A percentile compares a stretch with the other conserved stretches of the same genome.
Evolutionary conservation across 2,797 vertebrate genomes (phyloP).

Genomic region (Poeciliopsis paucimaculata): DNA sequence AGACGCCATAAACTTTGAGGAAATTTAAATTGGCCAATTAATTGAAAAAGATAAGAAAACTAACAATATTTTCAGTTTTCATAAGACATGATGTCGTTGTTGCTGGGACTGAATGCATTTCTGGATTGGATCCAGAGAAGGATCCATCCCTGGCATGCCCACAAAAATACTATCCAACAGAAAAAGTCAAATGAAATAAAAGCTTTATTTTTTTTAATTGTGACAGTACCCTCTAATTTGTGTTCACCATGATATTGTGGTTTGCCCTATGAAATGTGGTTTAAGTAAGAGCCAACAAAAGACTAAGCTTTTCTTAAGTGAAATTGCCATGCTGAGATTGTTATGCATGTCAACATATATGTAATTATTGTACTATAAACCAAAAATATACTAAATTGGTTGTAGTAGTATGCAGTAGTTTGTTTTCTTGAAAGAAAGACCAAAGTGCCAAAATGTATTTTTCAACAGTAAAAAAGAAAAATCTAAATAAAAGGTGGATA

Average conservation of each 20-base stretch:
- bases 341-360: slow-evolving; percentile 2
- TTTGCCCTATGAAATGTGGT: background rate
- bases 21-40: background rate
- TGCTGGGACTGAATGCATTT: background rate
- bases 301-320: background rate
- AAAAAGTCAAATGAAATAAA: background rate
- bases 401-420: background rate
- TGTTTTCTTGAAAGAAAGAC: background rate
- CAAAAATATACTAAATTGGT: slow-evolving; percentile 2
- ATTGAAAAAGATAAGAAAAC: background rate
- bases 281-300: slow-evolving; percentile 17
- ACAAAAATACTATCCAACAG: background rate
- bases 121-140: no score
- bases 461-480: background rate
- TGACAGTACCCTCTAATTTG: slow-evolving; percentile 23
- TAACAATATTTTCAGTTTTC: background rate
- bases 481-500: background rate
- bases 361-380: slow-evolving; percentile 18
- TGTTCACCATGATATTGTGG: slow-evolving; percentile 8
- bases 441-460: slow-evolving; percentile 8
- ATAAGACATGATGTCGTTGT: background rate
- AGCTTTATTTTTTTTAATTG: background rate
- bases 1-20: background rate
- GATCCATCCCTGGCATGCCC: background rate
- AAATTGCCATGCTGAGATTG: slow-evolving; percentile 2